These are phyloP conservation scores for Agrypnia vestita DNA, from an alignment of 1,140 invertebrate genomes.

Conservation along the genomic window DNA sequence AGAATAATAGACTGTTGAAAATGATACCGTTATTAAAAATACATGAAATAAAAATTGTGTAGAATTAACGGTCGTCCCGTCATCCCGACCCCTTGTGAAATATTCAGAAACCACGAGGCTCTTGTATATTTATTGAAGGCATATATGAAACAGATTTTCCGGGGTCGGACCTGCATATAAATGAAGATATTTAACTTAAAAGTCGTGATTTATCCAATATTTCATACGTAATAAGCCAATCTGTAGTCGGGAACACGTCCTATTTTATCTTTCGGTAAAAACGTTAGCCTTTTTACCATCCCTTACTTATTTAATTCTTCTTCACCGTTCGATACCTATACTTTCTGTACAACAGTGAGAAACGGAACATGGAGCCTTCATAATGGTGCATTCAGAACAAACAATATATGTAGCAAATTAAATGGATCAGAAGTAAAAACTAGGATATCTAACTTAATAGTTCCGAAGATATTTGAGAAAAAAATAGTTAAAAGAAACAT, in stretches of 20 bases:
- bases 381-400: no score
- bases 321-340: not conserved
- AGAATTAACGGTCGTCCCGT: not conserved
- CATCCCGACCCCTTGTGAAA: slow-evolving; percentile 18
- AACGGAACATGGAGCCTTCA: no score
- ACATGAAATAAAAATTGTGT: slow-evolving; percentile 10
- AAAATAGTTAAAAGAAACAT: no score
- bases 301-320: slow-evolving; percentile 42
- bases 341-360: no score
- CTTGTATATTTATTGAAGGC: slow-evolving; percentile 57
- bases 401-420: no score
- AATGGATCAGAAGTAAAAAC: no score
- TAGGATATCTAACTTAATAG: no score
- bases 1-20: slow-evolving; percentile 13
- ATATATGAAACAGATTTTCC: slow-evolving; percentile 59
- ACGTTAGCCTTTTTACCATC: slow-evolving; percentile 40
- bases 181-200: slow-evolving; percentile 56
- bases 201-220: slow-evolving; percentile 52
- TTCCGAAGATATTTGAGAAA: no score
- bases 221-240: slow-evolving; percentile 57
- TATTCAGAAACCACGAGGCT: slow-evolving; percentile 33
- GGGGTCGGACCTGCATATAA: slow-evolving; percentile 50
- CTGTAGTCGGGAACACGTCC: slow-evolving; percentile 51
- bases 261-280: slow-evolving; percentile 47
- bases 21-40: slow-evolving; percentile 9